Base-by-base conservation (phyloP, 2,888 invertebrate genomes). In the Timema cristinae region DNA sequence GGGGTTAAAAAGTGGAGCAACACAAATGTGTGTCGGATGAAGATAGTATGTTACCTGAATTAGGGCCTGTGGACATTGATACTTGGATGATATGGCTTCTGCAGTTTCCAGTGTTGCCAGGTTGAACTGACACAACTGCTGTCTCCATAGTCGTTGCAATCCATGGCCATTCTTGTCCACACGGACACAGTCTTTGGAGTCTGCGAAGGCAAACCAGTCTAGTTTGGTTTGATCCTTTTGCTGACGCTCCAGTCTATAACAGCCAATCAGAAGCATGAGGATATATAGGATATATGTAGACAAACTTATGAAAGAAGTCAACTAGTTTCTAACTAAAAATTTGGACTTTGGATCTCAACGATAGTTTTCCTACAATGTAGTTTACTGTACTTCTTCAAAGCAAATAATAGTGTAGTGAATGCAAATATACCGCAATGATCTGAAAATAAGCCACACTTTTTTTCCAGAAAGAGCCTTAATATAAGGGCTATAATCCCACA, bases 101-200 rank as follows among this genome's bases (percentile, higher is more conserved):
- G 95, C 91, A 5, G 88, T 88, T 81, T 96, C 95, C 16, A 94
- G 82, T 8, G 92, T 90, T 5, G 92, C 90, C 74, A 87, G 82
- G 2, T 91, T 92, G 78, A 97, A 87, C 75, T 92, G 88, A 15
- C 91, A 90, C 48, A 97, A 81, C 83, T 95, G 93, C 79, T 94
- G 93, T 77, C 92, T 90, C 96, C 96, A 97, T 2, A 95, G 81
- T 69, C 89, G 85, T 50, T 86, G 83, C 15, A 93, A 83, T 0
- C 95, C 96, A 74, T 84, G 84, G 79, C 88, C 88, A 76, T 86
- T 81, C 79, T 87, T 89, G 78, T 91, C 90, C 0, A 96, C 89
- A 73, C 87, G 86, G 0, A 94, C 90, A 72, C 90, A 89, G 72
- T 92, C 89, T 79, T 86, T 90, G 71, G 90, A 91, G 77, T 92